Base-by-base conservation (phyloP, 2,113 vertebrate species). In the Phylloscopus trochiloides region DNA sequence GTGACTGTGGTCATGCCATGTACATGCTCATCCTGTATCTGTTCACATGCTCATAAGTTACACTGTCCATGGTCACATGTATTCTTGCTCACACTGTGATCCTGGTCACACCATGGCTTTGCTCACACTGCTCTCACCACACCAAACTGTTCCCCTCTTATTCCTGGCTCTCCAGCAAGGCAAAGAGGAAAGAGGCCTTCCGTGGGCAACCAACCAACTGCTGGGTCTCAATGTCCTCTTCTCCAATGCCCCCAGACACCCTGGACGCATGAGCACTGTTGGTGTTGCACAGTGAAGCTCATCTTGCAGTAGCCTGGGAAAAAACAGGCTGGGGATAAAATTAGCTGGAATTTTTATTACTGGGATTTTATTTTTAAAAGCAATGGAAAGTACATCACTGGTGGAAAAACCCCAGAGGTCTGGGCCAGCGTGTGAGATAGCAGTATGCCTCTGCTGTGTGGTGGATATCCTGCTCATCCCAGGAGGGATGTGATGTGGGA, bases 181-280 rank as follows among this genome's bases (percentile, higher is more conserved):
- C 3, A 3, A 40, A 72, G 50, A 68, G 18, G 45, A 84, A 80
- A 31, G 43, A 67, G 3, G 9, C 7, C 4, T 13, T 71, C 34
- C n/a, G 4, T 5, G 25, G 38, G 45, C 51, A 73, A 20, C n/a
- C 43, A 76, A 32, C 14, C 57, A 84, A 14, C 29, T 68, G 5
- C 4, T 1, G 1, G 16, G 38, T 31, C 28, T 73, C 0, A 0
- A 6, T 2, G 1, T 48, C 43, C 26, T 48, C 58, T 25, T 3
- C 47, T 43, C 20, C 61, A 71, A 1, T 15, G 18, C 21, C 50
- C 25, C 10, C 22, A 32, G 1, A 3, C 18, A 8, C 5, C 14
- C 22, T 1, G 10, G 10, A 43, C 0, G 0, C 12, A 17, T 20
- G 36, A 55, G 40, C 47, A 14, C 2, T 5, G 5, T 14, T 31